Percentiles rank a stretch among this genome's conserved stretches.
phyloP scores from a whole-genome alignment of 2,113 vertebrate species.

The Geococcyx californianus region DNA sequence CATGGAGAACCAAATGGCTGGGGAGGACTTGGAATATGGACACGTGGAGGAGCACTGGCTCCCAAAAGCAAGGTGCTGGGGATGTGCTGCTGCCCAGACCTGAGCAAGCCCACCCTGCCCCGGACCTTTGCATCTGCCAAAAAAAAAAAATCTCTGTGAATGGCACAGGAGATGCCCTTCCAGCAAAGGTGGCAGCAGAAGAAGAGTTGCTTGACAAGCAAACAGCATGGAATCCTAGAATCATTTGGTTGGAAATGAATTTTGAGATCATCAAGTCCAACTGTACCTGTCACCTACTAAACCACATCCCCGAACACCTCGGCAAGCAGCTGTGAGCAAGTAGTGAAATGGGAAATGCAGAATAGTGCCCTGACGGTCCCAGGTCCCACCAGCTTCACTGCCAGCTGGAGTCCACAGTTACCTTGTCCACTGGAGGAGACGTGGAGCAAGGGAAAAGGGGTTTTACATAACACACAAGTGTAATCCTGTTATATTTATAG shows the following conservation, averaged over 20 bases:
- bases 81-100: background rate
- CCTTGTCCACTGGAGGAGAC: background rate
- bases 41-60: accelerated
- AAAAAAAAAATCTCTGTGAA: accelerated
- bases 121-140: accelerated
- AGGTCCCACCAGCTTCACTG: background rate
- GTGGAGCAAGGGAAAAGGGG: background rate
- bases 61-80: background rate
- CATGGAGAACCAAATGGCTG: background rate
- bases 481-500: slow-evolving; percentile 41
- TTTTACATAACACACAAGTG: background rate
- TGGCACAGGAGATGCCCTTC: background rate
- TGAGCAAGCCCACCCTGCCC: background rate
- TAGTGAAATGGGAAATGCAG: accelerated
- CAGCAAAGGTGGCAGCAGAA: background rate
- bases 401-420: accelerated
- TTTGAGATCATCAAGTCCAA: too few relatives aligned
- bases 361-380: accelerated
- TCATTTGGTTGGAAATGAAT: too few relatives aligned
- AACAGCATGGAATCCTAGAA: too few relatives aligned
- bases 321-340: background rate
- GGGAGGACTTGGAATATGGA: background rate
- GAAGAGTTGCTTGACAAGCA: accelerated
- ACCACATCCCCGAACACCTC: too few relatives aligned
- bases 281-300: too few relatives aligned